Evolutionary conservation across 35 echinoderm and acorn worm species (phyloP).

Genomic region (Lytechinus variegatus): DNA sequence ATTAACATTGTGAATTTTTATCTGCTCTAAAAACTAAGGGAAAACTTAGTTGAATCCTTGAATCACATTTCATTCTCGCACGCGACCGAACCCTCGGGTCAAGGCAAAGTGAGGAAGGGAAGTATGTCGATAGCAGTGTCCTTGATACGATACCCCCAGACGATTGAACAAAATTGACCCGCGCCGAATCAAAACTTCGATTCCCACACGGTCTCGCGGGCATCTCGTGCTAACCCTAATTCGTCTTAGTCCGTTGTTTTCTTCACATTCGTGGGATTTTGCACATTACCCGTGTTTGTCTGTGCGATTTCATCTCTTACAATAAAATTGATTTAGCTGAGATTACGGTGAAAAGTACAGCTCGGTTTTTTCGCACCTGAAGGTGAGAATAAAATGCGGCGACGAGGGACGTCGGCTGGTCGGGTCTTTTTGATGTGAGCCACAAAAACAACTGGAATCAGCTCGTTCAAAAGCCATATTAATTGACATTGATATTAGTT

Average conservation of each 20-base stretch:
- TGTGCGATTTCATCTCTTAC: conserved; percentile 1
- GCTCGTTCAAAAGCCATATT: neutral
- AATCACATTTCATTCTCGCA: neutral
- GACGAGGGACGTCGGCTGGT: neutral
- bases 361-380: neutral
- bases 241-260: neutral
- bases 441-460: neutral
- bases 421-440: neutral
- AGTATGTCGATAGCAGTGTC: neutral
- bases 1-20: no score
- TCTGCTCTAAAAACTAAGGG: no score
- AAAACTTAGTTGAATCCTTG: no score
- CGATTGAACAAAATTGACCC: conserved; percentile 13
- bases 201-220: conserved; percentile 20
- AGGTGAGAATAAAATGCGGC: conserved; percentile 36
- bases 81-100: conserved; percentile 12
- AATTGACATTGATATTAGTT: neutral
- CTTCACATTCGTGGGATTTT: neutral
- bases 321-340: conserved; percentile 27
- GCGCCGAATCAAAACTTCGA: conserved; percentile 25
- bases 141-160: neutral
- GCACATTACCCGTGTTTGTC: conserved; percentile 3
- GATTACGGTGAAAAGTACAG: conserved; percentile 11
- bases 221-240: conserved; percentile 20
- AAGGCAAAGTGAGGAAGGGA: conserved; percentile 34